phyloP scores from a whole-genome alignment of 2,113 vertebrate genomes.

The Heteronetta atricapilla region DNA sequence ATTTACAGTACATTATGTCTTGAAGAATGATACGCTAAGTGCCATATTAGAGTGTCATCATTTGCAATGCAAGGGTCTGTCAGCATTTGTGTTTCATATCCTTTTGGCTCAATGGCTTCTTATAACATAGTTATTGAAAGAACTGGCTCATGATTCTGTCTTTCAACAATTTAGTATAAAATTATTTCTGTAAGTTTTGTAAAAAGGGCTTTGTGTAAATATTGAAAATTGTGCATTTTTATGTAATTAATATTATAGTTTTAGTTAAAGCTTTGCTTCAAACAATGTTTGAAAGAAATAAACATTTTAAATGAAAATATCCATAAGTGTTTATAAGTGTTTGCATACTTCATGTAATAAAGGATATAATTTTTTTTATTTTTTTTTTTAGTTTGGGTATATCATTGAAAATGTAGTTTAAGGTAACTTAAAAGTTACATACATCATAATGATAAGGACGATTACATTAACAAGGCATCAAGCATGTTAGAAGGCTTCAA shows the following conservation, averaged over 20 bases:
- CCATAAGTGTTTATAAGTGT: not conserved
- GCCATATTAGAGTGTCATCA: not conserved
- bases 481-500: not conserved
- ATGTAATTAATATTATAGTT: not conserved
- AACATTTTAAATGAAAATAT: not conserved
- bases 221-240: not conserved
- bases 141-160: not conserved
- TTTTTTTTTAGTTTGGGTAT: not conserved
- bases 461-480: not conserved
- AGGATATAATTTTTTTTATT: not conserved
- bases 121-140: slow-evolving; percentile 1
- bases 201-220: not conserved
- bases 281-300: not conserved
- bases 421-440: not conserved
- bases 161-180: not conserved
- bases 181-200: not conserved
- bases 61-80: not conserved
- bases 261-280: not conserved
- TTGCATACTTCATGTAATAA: not conserved
- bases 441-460: not conserved
- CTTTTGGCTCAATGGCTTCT: slow-evolving; percentile 7
- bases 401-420: not conserved
- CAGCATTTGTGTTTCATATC: slow-evolving; percentile 30
- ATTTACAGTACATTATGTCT: slow-evolving; percentile 17
- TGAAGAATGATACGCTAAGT: slow-evolving; percentile 38